Conservation (phyloP, 1,140 invertebrate species). For the Pogonus chalceus region DNA sequence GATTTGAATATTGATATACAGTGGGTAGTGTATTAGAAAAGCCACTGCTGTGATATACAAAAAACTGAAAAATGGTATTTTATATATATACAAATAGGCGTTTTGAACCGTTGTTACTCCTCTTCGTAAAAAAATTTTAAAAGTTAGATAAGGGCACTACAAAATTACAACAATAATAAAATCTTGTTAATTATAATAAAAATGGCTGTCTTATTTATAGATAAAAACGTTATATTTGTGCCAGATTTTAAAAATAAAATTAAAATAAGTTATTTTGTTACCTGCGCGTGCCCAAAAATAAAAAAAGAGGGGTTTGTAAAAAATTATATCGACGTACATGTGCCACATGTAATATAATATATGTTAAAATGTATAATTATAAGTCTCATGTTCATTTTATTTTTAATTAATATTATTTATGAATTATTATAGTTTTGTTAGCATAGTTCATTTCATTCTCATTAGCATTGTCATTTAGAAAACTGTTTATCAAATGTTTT, state of each 20-base stretch:
- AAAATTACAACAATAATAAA: background rate
- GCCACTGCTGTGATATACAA: constrained; percentile 3
- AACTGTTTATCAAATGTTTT: too few relatives aligned
- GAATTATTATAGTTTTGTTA: background rate
- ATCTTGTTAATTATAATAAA: background rate
- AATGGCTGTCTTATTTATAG: background rate
- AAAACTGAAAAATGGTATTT: background rate
- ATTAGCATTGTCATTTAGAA: too few relatives aligned
- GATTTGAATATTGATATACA: too few relatives aligned
- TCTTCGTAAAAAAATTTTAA: background rate
- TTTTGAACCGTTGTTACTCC: background rate
- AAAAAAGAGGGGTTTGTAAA: background rate
- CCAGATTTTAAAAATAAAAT: constrained; percentile 3
- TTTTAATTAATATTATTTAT: constrained; percentile 5
- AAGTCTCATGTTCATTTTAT: background rate
- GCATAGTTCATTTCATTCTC: background rate
- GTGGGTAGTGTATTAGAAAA: background rate
- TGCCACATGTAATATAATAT: constrained; percentile 2
- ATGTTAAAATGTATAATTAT: background rate
- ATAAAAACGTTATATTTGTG: background rate
- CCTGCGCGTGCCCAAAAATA: background rate
- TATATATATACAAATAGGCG: background rate
- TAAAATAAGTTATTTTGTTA: constrained; percentile 5
- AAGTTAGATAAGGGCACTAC: background rate
- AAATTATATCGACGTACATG: background rate